Base-by-base conservation (phyloP, 1,140 invertebrate genomes). In the Psilanteris sp. region DNA sequence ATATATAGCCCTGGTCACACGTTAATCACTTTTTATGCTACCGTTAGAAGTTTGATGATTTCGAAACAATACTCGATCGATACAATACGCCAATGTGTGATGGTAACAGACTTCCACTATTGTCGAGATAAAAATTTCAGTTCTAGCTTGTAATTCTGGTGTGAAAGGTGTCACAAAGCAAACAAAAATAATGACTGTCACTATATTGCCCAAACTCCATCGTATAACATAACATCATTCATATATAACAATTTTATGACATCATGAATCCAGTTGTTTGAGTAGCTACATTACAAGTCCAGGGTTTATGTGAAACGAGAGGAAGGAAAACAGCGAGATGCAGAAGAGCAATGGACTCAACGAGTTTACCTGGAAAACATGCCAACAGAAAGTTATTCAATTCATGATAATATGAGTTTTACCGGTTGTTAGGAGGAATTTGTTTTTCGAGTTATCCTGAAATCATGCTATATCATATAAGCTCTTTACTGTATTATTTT, bases 221-320 rank as follows among this genome's bases (percentile, higher is more conserved):
- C 15, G 32, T 29, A 16, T 24, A 20, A 22, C 39, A 26, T 43
- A 57, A 48, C 37, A 71, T 71, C 55, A 61, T 54, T 70, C 66
- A 61, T 61, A 54, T 54, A 71, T 44, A 61, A 61, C 67, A 61
- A 71, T 71, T 71, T 71, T 71, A 71, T 61, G 67, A 71, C 67
- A 32, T 71, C 67, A 62, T 71, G 55, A 71, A 61, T 71, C 46
- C 55, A 36, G 55, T 55, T 71, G 67, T 62, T 54, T 71, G 46
- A 71, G 67, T 54, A 55, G 55, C 46, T 57, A 11, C 50, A 57
- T 57, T 72, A 64, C 41, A 34, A 62, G 31, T 41, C 36, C 32
- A 16, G 14, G 48, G 34, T 62, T 72, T 62, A 72, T 61, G 66
- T 11, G 64, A 48, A 48, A 9, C 22, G 34, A 39, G 41, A 57